phyloP scores from a whole-genome alignment of 1,140 invertebrate species.

The Lordiphosa stackelbergi region DNA sequence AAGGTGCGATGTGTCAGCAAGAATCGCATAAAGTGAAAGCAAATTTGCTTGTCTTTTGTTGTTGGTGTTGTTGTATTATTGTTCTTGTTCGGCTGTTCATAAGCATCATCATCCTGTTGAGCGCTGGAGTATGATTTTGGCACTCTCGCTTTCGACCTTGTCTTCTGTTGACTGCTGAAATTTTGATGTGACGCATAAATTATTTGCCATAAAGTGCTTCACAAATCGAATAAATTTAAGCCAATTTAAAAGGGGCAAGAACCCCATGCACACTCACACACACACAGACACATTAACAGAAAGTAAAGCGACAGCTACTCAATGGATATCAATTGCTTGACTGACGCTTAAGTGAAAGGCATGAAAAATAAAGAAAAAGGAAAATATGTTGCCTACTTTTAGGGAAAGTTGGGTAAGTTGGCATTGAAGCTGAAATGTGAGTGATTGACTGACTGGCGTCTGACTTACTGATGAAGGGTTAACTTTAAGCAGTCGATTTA shows the following conservation, averaged over 20 bases:
- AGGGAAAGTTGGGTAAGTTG: not conserved
- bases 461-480: no score
- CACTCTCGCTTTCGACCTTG: conserved; percentile 14
- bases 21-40: conserved; percentile 45
- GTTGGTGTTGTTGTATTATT: conserved; percentile 10
- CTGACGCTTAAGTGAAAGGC: not conserved
- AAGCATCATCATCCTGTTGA: conserved; percentile 32
- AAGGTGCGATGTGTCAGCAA: conserved; percentile 49
- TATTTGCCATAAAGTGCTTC: conserved; percentile 38
- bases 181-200: conserved; percentile 48
- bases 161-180: conserved; percentile 37
- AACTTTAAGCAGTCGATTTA: no score
- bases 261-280: conserved; percentile 2
- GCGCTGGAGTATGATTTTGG: conserved; percentile 27
- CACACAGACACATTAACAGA: conserved; percentile 3
- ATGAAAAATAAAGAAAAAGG: conserved; percentile 1
- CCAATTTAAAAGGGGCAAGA: conserved; percentile 46
- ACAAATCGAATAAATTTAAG: conserved; percentile 58
- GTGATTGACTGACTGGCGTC: not conserved
- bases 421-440: conserved; percentile 4
- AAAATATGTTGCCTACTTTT: conserved; percentile 5
- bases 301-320: conserved; percentile 7
- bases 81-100: conserved; percentile 20
- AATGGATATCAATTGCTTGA: conserved; percentile 21
- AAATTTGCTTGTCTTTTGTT: conserved; percentile 45